Percentiles rank a stretch among this genome's conserved stretches.
phyloP scores from a whole-genome alignment of 1,140 invertebrate genomes.

The Hyposmocoma kahamanoa region DNA sequence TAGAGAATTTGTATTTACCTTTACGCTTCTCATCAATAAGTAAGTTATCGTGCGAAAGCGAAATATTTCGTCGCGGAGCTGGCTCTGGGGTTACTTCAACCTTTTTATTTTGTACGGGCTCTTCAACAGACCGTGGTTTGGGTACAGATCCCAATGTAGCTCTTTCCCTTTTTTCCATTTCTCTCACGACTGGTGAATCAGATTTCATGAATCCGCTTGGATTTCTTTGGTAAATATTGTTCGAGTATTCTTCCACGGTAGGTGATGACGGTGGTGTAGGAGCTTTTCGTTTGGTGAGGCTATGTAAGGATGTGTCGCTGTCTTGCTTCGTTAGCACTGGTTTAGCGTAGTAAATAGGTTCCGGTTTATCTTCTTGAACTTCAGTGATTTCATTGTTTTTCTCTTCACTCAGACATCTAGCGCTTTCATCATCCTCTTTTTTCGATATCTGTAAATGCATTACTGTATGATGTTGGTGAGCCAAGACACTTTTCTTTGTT shows the following conservation, averaged over 20 bases:
- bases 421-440: slow-evolving; percentile 42
- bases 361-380: slow-evolving; percentile 45
- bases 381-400: slow-evolving; percentile 50
- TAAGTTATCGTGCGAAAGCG: slow-evolving; percentile 82
- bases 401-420: slow-evolving; percentile 37
- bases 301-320: slow-evolving; percentile 67
- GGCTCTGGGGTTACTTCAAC: slow-evolving; percentile 73
- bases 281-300: slow-evolving; percentile 75
- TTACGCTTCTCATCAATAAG: slow-evolving; percentile 79
- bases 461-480: slow-evolving; percentile 66
- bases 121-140: slow-evolving; percentile 42
- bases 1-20: slow-evolving; percentile 82
- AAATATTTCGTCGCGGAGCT: slow-evolving; percentile 78
- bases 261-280: slow-evolving; percentile 78
- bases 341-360: slow-evolving; percentile 60
- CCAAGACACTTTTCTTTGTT: slow-evolving; percentile 46
- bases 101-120: slow-evolving; percentile 39
- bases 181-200: slow-evolving; percentile 80
- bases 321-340: slow-evolving; percentile 72
- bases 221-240: slow-evolving; percentile 74
- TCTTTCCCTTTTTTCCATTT: slow-evolving; percentile 83
- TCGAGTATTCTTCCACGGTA: slow-evolving; percentile 68
- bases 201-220: slow-evolving; percentile 74
- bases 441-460: slow-evolving; percentile 65
- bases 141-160: slow-evolving; percentile 63